A percentile compares a stretch with the other conserved stretches of the same genome.
These are phyloP conservation scores for Malurus melanocephalus DNA, from an alignment of 2,113 vertebrate species.

Conservation along the genomic window DNA sequence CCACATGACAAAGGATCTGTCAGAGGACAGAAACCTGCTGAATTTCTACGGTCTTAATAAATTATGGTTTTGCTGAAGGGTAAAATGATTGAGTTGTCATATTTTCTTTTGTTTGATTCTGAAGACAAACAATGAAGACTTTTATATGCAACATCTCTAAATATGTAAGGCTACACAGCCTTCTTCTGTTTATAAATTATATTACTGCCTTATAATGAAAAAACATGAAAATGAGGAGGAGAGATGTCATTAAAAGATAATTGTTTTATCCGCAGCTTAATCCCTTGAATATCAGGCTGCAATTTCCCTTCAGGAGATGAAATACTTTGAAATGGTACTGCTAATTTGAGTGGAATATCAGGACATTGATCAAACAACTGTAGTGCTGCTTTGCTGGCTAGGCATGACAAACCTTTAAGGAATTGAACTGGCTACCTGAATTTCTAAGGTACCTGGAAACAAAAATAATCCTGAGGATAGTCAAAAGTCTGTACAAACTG, in stretches of 20 bases:
- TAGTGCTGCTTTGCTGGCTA: background rate
- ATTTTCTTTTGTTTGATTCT: background rate
- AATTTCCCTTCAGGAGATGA: slow-evolving; percentile 33
- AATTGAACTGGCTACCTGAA: background rate
- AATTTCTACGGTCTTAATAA: background rate
- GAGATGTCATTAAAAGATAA: slow-evolving; percentile 44
- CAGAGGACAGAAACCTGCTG: background rate
- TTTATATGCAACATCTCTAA: background rate
- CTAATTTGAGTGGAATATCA: slow-evolving; percentile 47
- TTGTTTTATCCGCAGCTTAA: slow-evolving; percentile 32
- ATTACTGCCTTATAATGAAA: slow-evolving; percentile 22
- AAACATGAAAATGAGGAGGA: background rate
- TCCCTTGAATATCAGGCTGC: slow-evolving; percentile 14
- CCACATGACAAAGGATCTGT: background rate
- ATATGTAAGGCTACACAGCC: background rate
- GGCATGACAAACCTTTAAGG: background rate
- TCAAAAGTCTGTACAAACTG: background rate
- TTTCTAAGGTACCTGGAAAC: slow-evolving; percentile 12
- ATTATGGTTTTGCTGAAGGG: background rate
- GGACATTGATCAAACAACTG: slow-evolving; percentile 15
- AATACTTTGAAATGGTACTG: slow-evolving; percentile 33
- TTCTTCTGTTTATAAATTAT: background rate
- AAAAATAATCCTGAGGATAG: background rate
- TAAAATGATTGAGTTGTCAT: background rate
- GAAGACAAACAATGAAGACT: background rate